phyloP scores from a whole-genome alignment of 2,113 vertebrate genomes.

The Orientallactaga bullata region DNA sequence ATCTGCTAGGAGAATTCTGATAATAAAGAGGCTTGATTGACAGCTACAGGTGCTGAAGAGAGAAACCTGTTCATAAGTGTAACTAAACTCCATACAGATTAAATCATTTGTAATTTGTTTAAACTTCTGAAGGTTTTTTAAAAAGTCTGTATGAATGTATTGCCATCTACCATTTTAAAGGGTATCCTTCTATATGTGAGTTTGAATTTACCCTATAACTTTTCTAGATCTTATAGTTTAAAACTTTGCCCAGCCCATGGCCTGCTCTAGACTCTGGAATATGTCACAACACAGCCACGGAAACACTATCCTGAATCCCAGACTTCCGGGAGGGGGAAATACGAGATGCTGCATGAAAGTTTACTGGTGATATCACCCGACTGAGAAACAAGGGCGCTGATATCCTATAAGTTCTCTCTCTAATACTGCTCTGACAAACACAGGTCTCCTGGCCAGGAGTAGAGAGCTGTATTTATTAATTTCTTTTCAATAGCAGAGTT shows the following conservation, averaged over 20 bases:
- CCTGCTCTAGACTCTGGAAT: slow-evolving; percentile 56
- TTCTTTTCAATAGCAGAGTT: slow-evolving; percentile 54
- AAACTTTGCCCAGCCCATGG: slow-evolving; percentile 69
- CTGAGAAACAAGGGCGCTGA: not conserved
- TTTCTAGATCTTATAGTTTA: not conserved
- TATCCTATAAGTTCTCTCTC: not conserved
- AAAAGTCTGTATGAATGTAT: not conserved
- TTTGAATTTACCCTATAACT: slow-evolving; percentile 52
- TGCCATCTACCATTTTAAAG: not conserved
- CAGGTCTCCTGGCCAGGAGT: slow-evolving; percentile 16
- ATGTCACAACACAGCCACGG: slow-evolving; percentile 74
- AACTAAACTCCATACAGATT: slow-evolving; percentile 59
- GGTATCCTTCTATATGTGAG: slow-evolving; percentile 28
- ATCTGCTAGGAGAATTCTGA: slow-evolving; percentile 43
- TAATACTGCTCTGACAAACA: slow-evolving; percentile 29
- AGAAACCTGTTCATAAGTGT: slow-evolving; percentile 65
- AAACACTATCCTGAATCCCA: slow-evolving; percentile 74
- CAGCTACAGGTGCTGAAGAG: slow-evolving; percentile 75
- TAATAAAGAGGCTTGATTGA: slow-evolving; percentile 82
- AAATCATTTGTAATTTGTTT: slow-evolving; percentile 41
- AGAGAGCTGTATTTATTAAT: not conserved
- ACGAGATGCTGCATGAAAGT: slow-evolving; percentile 26
- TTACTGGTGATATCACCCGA: slow-evolving; percentile 44
- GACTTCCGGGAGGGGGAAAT: slow-evolving; percentile 76
- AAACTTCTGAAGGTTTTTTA: slow-evolving; percentile 23